These are phyloP conservation scores for Leptobrachium ailaonicum DNA, from an alignment of 2,113 vertebrate genomes.

Conservation along the genomic window DNA sequence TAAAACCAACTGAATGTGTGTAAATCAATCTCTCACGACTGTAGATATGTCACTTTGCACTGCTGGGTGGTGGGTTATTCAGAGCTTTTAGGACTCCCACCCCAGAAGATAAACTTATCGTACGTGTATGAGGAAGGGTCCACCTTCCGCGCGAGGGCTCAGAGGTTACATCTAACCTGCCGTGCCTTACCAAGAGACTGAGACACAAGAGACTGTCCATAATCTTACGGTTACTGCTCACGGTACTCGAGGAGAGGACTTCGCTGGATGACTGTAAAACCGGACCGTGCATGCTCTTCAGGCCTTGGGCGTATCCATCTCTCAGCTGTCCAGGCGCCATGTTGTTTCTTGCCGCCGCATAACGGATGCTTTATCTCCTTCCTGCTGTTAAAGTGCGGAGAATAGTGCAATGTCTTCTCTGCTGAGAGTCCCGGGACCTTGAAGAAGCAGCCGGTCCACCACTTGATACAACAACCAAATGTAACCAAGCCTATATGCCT, in stretches of 20 bases:
- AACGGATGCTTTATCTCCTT: too few species aligned
- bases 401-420: too few species aligned
- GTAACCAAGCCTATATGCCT: too few species aligned
- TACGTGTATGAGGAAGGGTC: background rate
- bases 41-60: background rate
- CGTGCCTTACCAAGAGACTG: constrained; percentile 19
- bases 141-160: background rate
- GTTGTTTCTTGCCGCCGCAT: too few species aligned
- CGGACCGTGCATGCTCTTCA: too few species aligned
- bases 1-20: background rate
- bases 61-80: background rate
- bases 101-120: background rate
- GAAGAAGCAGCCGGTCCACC: too few species aligned
- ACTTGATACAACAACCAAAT: too few species aligned
- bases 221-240: background rate
- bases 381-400: too few species aligned
- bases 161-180: constrained; percentile 12
- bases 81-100: background rate
- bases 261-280: too few species aligned
- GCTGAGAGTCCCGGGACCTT: too few species aligned
- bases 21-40: background rate
- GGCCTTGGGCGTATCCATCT: background rate
- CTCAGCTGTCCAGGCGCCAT: background rate
- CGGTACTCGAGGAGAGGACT: background rate
- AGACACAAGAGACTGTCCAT: background rate